Conservation (phyloP, 1,140 invertebrate species). For the Drosophila melanica region DNA sequence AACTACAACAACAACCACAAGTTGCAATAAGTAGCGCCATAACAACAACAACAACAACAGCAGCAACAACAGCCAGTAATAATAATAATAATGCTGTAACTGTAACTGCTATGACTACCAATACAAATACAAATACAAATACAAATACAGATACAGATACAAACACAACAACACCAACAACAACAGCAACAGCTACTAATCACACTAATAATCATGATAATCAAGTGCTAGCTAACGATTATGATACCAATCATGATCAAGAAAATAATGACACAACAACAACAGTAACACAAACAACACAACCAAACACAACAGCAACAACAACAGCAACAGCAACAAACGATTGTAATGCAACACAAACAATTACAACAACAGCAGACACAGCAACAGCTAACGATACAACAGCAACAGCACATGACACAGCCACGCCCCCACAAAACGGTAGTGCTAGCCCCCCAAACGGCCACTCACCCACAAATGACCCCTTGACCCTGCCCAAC, state of each 20-base stretch:
- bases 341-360: conserved; percentile 78
- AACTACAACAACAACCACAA: conserved; percentile 67
- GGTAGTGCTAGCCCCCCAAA: conserved; percentile 38
- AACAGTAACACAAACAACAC: conserved; percentile 62
- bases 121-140: conserved; percentile 53
- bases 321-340: conserved; percentile 55
- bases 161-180: conserved; percentile 28
- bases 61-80: conserved; percentile 70
- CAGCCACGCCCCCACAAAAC: conserved; percentile 44
- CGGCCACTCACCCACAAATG: conserved; percentile 1
- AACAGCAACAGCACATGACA: conserved; percentile 20
- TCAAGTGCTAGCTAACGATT: conserved; percentile 37
- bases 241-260: conserved; percentile 36
- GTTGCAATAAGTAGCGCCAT: conserved; percentile 61
- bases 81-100: conserved; percentile 60
- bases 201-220: conserved; percentile 41
- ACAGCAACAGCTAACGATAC: conserved; percentile 42
- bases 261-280: conserved; percentile 35
- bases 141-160: conserved; percentile 43
- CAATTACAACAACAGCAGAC: conserved; percentile 53
- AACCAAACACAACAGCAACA: conserved; percentile 27
- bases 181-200: conserved; percentile 52
- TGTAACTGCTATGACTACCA: conserved; percentile 71
- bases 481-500: conserved; percentile 40
- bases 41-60: conserved; percentile 74